phyloP scores from a whole-genome alignment of 1,140 invertebrate species.

The Meloidogyne floridensis region DNA sequence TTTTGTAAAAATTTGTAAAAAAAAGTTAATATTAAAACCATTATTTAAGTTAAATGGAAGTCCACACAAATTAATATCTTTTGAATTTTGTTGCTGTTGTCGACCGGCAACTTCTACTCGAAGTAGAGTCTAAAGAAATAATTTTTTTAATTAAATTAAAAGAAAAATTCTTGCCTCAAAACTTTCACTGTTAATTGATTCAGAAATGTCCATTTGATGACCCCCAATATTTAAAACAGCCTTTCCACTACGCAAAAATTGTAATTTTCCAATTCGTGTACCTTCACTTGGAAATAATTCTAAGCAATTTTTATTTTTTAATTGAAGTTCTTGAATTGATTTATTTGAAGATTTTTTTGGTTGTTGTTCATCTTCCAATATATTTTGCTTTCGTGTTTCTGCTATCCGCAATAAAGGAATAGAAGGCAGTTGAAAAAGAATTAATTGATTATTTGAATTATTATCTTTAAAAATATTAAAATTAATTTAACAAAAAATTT shows the following conservation, averaged over 20 bases:
- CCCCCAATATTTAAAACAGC: constrained; percentile 41
- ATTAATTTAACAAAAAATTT: not conserved
- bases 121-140: constrained; percentile 11
- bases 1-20: not conserved
- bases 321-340: constrained; percentile 12
- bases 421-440: constrained; percentile 4
- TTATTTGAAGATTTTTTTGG: not conserved
- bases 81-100: not conserved
- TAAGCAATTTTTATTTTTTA: constrained; percentile 9
- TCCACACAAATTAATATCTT: constrained; percentile 3
- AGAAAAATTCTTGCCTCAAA: constrained; percentile 27
- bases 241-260: constrained; percentile 39
- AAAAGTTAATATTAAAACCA: not conserved
- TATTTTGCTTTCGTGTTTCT: not conserved
- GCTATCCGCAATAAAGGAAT: not conserved
- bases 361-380: constrained; percentile 14
- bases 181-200: constrained; percentile 38
- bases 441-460: not conserved
- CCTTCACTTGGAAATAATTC: constrained; percentile 12
- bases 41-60: not conserved
- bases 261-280: constrained; percentile 38
- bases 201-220: constrained; percentile 36
- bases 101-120: not conserved
- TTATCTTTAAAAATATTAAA: constrained; percentile 3
- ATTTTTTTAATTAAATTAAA: not conserved